These are phyloP conservation scores for Thecocarcelia acutangulata DNA, from an alignment of 2,888 invertebrate genomes.

Conservation along the genomic window DNA sequence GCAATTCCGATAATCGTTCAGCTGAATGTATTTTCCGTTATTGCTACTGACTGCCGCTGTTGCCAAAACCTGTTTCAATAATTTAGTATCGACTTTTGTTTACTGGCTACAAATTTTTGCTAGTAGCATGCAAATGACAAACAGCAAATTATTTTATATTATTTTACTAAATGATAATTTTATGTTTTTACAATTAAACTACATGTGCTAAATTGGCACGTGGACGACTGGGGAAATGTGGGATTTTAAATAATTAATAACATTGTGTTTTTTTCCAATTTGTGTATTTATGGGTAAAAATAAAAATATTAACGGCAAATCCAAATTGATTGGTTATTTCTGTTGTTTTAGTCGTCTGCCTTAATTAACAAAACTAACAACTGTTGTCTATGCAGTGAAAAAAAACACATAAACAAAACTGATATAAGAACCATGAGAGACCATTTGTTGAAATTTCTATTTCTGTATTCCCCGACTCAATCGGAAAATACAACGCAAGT, in stretches of 20 bases:
- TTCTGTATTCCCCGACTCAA: too few species aligned
- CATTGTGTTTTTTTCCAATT: not conserved
- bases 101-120: conserved; percentile 6
- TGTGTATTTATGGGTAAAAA: conserved; percentile 1
- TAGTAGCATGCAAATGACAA: conserved; percentile 43
- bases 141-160: conserved; percentile 4
- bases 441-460: too few species aligned
- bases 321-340: conserved; percentile 42
- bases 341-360: conserved; percentile 2
- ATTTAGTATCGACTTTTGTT: not conserved
- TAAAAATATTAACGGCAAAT: conserved; percentile 42
- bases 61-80: conserved; percentile 20
- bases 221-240: conserved; percentile 38
- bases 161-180: conserved; percentile 45
- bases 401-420: too few species aligned
- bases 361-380: conserved; percentile 26
- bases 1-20: not conserved
- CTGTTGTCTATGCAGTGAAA: not conserved
- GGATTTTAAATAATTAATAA: conserved; percentile 47
- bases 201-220: conserved; percentile 38
- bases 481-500: too few species aligned
- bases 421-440: too few species aligned
- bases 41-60: not conserved
- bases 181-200: conserved; percentile 36
- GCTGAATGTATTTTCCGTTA: not conserved